Evolutionary conservation across 2,888 invertebrate species (phyloP).

Genomic region (Byasa hedistus): DNA sequence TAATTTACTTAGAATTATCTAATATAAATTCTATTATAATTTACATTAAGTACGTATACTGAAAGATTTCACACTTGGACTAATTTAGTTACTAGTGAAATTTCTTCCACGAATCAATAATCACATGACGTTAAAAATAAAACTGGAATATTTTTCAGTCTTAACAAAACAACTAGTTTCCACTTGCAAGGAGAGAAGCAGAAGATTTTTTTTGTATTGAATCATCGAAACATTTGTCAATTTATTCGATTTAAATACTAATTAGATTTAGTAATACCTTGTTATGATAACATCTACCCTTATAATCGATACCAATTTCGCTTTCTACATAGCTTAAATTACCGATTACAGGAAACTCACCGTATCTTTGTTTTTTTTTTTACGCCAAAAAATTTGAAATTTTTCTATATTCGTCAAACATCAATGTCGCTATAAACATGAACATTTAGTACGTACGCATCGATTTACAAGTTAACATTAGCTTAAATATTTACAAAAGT

Average conservation of each 20-base stretch:
- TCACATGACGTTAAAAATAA: slow-evolving; percentile 59
- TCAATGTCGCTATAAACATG: slow-evolving; percentile 64
- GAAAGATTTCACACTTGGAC: slow-evolving; percentile 77
- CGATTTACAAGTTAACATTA: slow-evolving; percentile 72
- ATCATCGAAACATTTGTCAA: slow-evolving; percentile 47
- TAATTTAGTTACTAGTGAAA: slow-evolving; percentile 71
- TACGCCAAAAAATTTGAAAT: slow-evolving; percentile 34
- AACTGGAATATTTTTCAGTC: slow-evolving; percentile 77
- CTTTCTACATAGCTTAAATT: slow-evolving; percentile 70
- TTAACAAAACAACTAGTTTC: slow-evolving; percentile 71
- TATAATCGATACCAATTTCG: slow-evolving; percentile 68
- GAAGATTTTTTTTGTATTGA: slow-evolving; percentile 47
- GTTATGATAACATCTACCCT: slow-evolving; percentile 69
- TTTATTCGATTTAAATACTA: slow-evolving; percentile 68
- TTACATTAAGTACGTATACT: slow-evolving; percentile 81
- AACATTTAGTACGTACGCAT: slow-evolving; percentile 76
- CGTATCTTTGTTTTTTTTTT: slow-evolving; percentile 48
- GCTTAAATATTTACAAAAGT: slow-evolving; percentile 66
- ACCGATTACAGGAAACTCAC: slow-evolving; percentile 79
- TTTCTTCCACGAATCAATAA: slow-evolving; percentile 52
- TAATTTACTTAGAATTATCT: slow-evolving; percentile 79
- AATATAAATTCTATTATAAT: slow-evolving; percentile 78
- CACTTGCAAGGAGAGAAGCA: slow-evolving; percentile 48
- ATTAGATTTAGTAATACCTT: slow-evolving; percentile 66
- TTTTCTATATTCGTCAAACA: slow-evolving; percentile 55